Percentiles rank a stretch among this genome's conserved stretches.
Evolutionary conservation across 2,797 vertebrate species (phyloP).

Genomic region (Iguana delicatissima): DNA sequence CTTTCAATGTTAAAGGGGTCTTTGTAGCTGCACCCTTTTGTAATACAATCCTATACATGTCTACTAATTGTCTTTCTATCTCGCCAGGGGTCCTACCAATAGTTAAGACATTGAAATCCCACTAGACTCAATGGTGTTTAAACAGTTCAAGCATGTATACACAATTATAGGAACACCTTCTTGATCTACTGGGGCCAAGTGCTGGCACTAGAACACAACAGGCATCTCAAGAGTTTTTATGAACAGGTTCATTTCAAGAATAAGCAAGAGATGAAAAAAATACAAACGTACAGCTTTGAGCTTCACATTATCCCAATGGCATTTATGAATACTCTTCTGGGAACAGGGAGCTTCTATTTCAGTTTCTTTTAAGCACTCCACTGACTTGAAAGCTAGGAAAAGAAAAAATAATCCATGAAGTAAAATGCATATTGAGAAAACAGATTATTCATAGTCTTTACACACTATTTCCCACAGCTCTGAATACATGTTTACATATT

Average conservation of each 20-base stretch:
- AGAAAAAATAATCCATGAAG: not conserved
- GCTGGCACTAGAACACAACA: not conserved
- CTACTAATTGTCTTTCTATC: not conserved
- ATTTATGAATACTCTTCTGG: constrained; percentile 34
- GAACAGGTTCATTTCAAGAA: not conserved
- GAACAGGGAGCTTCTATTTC: constrained; percentile 74
- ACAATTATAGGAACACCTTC: not conserved
- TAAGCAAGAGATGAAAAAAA: constrained; percentile 3
- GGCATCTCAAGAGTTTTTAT: not conserved
- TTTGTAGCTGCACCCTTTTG: not conserved
- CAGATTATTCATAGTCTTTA: not conserved
- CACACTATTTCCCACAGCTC: not conserved
- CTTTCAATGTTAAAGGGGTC: not conserved
- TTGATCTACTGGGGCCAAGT: not conserved
- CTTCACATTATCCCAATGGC: constrained; percentile 75
- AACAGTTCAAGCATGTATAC: not conserved
- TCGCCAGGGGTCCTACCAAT: too few relatives aligned
- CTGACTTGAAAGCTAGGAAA: constrained; percentile 58
- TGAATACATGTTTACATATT: accelerated
- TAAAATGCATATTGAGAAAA: constrained; percentile 10
- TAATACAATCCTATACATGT: not conserved
- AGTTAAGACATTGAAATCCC: not conserved
- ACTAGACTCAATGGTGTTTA: not conserved
- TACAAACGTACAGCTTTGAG: constrained; percentile 74
- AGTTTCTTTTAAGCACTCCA: constrained; percentile 75